Conservation (phyloP, 2,113 vertebrate species). For the Climacteris rufus region DNA sequence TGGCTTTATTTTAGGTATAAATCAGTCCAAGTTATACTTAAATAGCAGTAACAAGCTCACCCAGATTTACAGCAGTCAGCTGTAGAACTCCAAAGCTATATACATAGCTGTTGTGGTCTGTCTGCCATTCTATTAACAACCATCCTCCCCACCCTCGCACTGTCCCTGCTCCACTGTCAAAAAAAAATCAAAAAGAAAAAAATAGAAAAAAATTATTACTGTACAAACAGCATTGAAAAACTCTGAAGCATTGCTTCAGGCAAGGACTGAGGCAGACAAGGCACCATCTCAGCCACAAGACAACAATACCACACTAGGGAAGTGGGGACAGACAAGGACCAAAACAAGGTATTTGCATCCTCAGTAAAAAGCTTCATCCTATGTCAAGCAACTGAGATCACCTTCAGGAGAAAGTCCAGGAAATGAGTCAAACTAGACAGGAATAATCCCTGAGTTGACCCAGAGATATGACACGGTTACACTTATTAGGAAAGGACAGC, state of each 20-base stretch:
- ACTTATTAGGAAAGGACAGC: background rate
- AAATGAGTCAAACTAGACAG: background rate
- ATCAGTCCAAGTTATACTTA: background rate
- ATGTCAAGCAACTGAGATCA: background rate
- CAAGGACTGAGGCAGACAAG: background rate
- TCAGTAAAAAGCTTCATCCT: background rate
- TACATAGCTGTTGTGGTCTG: background rate
- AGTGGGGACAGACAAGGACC: background rate
- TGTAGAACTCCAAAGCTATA: background rate
- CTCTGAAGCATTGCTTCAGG: background rate
- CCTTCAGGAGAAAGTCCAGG: background rate
- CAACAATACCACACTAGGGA: background rate
- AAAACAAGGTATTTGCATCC: background rate
- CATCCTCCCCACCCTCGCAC: rapidly evolving
- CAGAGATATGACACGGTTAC: rapidly evolving
- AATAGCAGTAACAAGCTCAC: background rate
- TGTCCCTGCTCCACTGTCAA: background rate
- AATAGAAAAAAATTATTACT: background rate
- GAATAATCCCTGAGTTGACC: background rate
- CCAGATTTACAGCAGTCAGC: background rate
- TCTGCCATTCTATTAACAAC: background rate
- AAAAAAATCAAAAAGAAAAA: background rate
- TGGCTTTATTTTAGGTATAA: background rate
- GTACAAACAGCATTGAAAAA: background rate
- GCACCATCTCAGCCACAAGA: background rate